Evolutionary conservation across 1,140 invertebrate genomes (phyloP), one percentile per base, ranked within the genome.

Genomic region (Drosophila pruinosa): DNA sequence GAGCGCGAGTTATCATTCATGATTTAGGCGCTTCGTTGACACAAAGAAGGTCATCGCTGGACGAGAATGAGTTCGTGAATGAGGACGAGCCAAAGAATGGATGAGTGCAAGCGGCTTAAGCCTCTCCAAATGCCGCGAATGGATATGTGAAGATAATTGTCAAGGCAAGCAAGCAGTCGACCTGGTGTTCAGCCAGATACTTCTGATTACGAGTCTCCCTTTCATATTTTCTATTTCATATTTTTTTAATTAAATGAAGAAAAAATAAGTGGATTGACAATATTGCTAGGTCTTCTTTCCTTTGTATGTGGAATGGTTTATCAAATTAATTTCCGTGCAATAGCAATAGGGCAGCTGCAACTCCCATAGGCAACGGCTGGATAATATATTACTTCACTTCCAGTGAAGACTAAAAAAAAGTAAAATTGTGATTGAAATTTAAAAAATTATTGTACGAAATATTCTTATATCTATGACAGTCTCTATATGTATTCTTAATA

Each of bases 101-200:
- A 48, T 70, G 63, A 71, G 54, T 75, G 75, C 41, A 65, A 74
- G 73, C 81, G 53, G 81, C 61, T 85, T 85, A 85, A 65, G 14
- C 34, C 69, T 17, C 73, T 71, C 26, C 48, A 50, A 47, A 5
- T 58, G 48, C 38, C 76, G 28, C 31, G 31, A 39, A n/a, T 28
- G 72, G 59, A 79, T 78, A 75, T 83, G 75, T 72, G 72, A 85
- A 63, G 72, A 85, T 86, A 86, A 85, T 85, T 86, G 80, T 85
- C 80, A 86, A 77, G 72, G 69, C 63, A 56, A 50, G 36, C 54
- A 39, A 50, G 36, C 54, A 39, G 47, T 15, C 50, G 52, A 69
- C 52, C 57, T 54, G 58, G 24, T 17, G 17, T 59, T 62, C 59
- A 28, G 21, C 14, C 14, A 12, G 77, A 75, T 75, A 47, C 54